These are phyloP conservation scores for Corynorhinus townsendii DNA, from an alignment of 2,113 vertebrate species.

Conservation along the genomic window DNA sequence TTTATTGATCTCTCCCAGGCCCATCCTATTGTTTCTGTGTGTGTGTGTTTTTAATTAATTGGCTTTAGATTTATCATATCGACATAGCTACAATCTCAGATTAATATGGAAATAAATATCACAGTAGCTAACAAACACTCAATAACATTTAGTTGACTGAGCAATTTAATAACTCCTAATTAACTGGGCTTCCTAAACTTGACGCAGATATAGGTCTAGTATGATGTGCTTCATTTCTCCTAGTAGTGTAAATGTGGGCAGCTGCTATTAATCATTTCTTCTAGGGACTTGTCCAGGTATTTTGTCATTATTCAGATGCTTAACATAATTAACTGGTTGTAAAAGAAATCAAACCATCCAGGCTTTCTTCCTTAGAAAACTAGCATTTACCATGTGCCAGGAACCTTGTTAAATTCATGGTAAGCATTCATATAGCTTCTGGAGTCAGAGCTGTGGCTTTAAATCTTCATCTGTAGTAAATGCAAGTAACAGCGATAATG, in stretches of 20 bases:
- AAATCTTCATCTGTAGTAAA: not conserved
- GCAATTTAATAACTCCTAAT: not conserved
- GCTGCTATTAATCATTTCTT: not conserved
- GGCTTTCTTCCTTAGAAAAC: not conserved
- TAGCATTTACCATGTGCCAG: not conserved
- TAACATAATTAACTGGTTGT: not conserved
- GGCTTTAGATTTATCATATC: not conserved
- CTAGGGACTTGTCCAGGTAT: not conserved
- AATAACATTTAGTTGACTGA: not conserved
- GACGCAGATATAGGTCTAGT: not conserved
- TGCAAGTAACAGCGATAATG: not conserved
- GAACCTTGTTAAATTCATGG: not conserved
- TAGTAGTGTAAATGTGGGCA: not conserved
- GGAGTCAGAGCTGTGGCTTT: not conserved
- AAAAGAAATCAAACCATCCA: not conserved
- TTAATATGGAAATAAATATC: slow-evolving; percentile 5
- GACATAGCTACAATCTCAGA: not conserved
- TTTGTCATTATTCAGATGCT: not conserved
- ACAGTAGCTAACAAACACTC: not conserved
- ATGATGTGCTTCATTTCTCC: not conserved
- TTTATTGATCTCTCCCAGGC: not conserved
- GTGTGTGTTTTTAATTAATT: not conserved
- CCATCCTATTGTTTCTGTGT: not conserved
- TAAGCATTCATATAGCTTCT: not conserved
- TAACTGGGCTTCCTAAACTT: not conserved